Conservation (phyloP, 30 jellyfish, hydroid and myxozoan genomes). For the Clytia hemisphaerica region DNA sequence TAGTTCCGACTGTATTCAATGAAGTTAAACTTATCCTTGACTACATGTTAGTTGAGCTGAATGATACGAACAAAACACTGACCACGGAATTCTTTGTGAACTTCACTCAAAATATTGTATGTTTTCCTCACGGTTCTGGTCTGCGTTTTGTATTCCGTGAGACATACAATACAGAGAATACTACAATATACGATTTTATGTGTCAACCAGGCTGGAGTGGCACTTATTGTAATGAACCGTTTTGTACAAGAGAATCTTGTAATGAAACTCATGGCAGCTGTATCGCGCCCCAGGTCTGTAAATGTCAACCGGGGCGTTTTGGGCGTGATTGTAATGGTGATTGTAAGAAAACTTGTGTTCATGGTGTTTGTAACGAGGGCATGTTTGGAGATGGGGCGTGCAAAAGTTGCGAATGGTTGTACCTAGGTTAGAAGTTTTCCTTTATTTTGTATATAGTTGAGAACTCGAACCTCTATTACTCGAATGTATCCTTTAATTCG, state of each 20-base stretch:
- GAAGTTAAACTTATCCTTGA: not conserved
- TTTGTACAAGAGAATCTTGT: conserved; percentile 41
- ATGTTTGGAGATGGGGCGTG: conserved; percentile 72
- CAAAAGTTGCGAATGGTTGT: conserved; percentile 57
- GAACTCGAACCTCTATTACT: too few species aligned
- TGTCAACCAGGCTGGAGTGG: conserved; percentile 72
- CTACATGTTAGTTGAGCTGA: not conserved
- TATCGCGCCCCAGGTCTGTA: conserved; percentile 53
- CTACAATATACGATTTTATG: not conserved
- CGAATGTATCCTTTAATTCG: too few species aligned
- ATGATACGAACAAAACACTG: not conserved
- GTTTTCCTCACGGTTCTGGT: conserved; percentile 13
- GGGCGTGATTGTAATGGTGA: conserved; percentile 55
- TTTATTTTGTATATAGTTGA: too few species aligned
- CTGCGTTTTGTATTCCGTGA: not conserved
- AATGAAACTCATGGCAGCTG: conserved; percentile 41
- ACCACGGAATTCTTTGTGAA: not conserved
- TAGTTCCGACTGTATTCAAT: not conserved
- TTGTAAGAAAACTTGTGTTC: conserved; percentile 24
- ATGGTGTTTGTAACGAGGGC: conserved; percentile 76
- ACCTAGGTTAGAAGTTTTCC: conserved; percentile 47
- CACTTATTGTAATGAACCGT: conserved; percentile 46
- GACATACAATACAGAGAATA: not conserved
- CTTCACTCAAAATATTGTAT: not conserved
- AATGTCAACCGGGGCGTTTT: conserved; percentile 49